Base-by-base conservation (phyloP, 1,140 invertebrate species). In the Zaprionus africanus region DNA sequence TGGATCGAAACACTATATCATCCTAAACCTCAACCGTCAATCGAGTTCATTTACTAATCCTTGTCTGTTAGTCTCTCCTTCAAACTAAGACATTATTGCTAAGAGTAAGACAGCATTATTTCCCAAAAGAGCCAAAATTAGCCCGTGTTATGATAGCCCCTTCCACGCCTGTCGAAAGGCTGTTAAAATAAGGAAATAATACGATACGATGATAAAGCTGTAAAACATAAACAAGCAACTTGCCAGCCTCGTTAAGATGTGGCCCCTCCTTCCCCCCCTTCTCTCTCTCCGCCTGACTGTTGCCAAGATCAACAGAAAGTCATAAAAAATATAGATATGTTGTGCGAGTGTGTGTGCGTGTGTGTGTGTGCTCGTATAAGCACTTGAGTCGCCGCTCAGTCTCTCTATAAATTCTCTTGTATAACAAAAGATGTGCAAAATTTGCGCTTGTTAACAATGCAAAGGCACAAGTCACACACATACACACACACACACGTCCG, bases 251-350 rank as follows among this genome's bases (percentile, higher is more conserved):
- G 41, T 43, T 17, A 43, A 43, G 41, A 43, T 43, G 41, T 43
- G 2, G 12, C 65, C 54, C 58, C 38, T 17, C 54, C 15, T 17
- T n/a, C 49, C 46, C n/a, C 4, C 1, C 26, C 46, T 51, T 17
- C 36, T 4, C 1, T 4, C 15, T 0, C 36, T 38, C 36, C 15
- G 12, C 36, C 36, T 17, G 24, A n/a, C 17, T 19, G 38, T 46
- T 63, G 66, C 61, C 49, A 87, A 87, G 83, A 88, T 87, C 83
- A 87, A 87, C 83, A 87, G 73, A 68, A 87, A 87, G 84, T 88
- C 83, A 88, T 87, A 88, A 88, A 84, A 87, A 88, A 87, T 88
- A 87, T 86, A 86, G 80, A 86, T 86, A 86, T 78, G 56, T 71
- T 63, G 73, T 72, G 49, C 53, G 17, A 38, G 41, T 63, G 13